Evolutionary conservation across 2,797 vertebrate species (phyloP).

Genomic region (Aselliscus stoliczkanus): DNA sequence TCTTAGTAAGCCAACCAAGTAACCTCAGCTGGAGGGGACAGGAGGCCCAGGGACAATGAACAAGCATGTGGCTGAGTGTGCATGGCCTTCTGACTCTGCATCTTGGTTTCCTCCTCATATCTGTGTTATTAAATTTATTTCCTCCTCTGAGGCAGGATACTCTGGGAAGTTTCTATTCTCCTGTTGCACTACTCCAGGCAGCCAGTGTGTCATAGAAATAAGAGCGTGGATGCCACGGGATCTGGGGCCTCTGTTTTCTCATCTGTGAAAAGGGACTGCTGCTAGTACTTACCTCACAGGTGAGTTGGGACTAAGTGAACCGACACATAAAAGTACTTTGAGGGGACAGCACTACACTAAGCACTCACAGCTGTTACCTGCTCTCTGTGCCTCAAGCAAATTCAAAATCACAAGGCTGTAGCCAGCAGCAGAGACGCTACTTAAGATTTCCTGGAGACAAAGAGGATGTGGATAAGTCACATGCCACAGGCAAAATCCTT

Average conservation of each 20-base stretch:
- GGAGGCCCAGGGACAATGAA: neutral
- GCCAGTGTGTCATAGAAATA: neutral
- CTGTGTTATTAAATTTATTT: neutral
- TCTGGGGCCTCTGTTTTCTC: neutral
- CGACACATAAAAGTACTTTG: too few species aligned
- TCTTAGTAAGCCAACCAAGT: neutral
- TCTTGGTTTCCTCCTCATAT: neutral
- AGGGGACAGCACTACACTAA: too few species aligned
- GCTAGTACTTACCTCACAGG: neutral
- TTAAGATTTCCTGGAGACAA: neutral
- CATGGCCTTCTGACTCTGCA: too few species aligned
- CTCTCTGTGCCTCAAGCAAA: neutral
- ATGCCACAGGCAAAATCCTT: neutral
- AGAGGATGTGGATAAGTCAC: neutral
- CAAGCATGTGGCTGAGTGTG: accelerated
- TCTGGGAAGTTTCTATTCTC: neutral
- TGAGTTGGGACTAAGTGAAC: neutral
- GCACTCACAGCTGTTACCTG: neutral
- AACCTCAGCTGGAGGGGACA: neutral
- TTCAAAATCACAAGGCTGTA: neutral
- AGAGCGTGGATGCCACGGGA: accelerated
- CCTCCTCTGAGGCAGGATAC: neutral
- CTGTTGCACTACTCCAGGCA: neutral
- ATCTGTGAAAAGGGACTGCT: neutral
- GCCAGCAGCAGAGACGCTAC: neutral